Evolutionary conservation across 2,888 invertebrate genomes (phyloP).

Genomic region (Blomia tropicalis): DNA sequence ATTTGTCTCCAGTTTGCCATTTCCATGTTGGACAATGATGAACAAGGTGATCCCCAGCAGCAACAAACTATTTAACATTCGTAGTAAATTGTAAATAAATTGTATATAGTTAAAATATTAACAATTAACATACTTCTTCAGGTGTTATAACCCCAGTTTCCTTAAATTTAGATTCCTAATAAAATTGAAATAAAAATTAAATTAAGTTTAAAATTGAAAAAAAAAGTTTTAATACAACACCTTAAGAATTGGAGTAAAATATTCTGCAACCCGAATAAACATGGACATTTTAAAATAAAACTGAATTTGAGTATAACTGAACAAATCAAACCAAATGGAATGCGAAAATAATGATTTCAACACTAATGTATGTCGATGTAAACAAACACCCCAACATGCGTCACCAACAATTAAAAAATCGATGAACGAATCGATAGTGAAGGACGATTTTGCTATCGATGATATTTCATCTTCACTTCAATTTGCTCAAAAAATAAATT

Average conservation of each 20-base stretch:
- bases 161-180: conserved; percentile 82
- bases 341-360: not conserved
- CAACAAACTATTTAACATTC: conserved; percentile 53
- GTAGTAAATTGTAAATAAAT: conserved; percentile 8
- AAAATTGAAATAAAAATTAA: conserved; percentile 18
- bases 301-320: too few relatives aligned
- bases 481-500: too few relatives aligned
- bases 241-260: conserved; percentile 86
- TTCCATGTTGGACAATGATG: conserved; percentile 99
- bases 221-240: conserved; percentile 40
- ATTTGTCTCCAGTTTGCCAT: conserved; percentile 83
- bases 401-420: not conserved
- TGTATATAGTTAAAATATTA: conserved; percentile 19
- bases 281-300: conserved; percentile 16
- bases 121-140: conserved; percentile 49
- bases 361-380: not conserved
- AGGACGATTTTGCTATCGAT: too few relatives aligned
- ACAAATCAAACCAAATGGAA: not conserved
- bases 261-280: conserved; percentile 85
- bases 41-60: conserved; percentile 92
- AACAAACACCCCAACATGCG: not conserved
- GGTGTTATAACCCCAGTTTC: conserved; percentile 97
- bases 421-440: not conserved
- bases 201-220: conserved; percentile 5
- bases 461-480: too few relatives aligned